These are phyloP conservation scores for Standfussiana lucernea DNA, from an alignment of 2,888 invertebrate species.

Conservation along the genomic window DNA sequence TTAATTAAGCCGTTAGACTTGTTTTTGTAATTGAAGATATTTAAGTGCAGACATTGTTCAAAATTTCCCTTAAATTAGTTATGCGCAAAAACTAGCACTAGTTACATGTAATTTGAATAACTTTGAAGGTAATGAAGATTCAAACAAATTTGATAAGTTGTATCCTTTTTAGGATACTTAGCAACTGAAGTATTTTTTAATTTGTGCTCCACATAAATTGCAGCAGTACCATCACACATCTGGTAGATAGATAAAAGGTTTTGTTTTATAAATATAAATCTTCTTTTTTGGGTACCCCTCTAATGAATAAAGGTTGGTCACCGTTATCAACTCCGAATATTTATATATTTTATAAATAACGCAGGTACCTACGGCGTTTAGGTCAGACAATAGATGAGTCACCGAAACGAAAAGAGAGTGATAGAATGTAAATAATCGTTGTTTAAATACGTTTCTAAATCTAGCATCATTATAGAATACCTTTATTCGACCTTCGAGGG, in stretches of 20 bases:
- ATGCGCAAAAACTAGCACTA: background rate
- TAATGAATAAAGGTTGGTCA: background rate
- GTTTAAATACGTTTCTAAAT: background rate
- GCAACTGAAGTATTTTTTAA: background rate
- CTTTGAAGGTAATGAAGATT: background rate
- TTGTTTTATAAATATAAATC: background rate
- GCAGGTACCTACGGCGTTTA: background rate
- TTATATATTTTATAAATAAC: background rate
- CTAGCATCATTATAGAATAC: background rate
- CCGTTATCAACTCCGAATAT: background rate
- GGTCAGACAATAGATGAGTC: background rate
- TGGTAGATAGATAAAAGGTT: too few species aligned
- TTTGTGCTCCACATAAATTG: background rate
- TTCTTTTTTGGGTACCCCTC: background rate
- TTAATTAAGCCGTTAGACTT: conserved; percentile 13
- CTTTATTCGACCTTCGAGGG: background rate
- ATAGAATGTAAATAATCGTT: background rate
- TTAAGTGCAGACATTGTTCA: background rate
- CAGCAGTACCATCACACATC: background rate
- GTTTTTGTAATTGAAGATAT: conserved; percentile 30
- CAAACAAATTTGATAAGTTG: background rate
- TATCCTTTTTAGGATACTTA: background rate
- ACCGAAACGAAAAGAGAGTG: background rate
- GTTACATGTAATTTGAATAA: background rate
- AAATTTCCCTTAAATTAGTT: conserved; percentile 1